These are phyloP conservation scores for Kryptopterus vitreolus DNA, from an alignment of 2,797 vertebrate species.

Conservation along the genomic window DNA sequence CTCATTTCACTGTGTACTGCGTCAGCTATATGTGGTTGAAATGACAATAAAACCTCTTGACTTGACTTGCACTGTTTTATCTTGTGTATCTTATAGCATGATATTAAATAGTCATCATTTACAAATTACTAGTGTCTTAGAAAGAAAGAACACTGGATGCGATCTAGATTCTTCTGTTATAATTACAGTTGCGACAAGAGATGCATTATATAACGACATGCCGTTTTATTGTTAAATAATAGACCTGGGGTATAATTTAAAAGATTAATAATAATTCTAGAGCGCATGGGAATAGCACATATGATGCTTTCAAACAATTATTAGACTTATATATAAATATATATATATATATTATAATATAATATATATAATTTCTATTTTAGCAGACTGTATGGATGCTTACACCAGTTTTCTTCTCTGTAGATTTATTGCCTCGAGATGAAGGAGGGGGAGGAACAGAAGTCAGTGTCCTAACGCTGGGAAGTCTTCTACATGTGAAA, in stretches of 20 bases:
- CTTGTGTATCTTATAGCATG: background rate
- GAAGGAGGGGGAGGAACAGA: conserved; percentile 62
- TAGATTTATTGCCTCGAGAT: conserved; percentile 44
- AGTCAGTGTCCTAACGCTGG: conserved; percentile 55
- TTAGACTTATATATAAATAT: background rate
- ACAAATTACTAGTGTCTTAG: background rate
- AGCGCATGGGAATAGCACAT: background rate
- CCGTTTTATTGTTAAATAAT: background rate
- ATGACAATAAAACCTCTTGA: too few species aligned
- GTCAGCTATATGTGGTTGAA: too few species aligned
- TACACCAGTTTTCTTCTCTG: conserved; percentile 66
- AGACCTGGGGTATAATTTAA: background rate
- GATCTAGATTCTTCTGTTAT: background rate
- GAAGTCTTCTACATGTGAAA: conserved; percentile 47
- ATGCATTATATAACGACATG: background rate
- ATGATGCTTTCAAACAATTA: background rate
- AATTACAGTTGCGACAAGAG: background rate
- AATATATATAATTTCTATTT: background rate
- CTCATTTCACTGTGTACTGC: too few species aligned
- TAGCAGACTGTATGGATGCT: conserved; percentile 25
- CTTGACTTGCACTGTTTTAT: too few species aligned
- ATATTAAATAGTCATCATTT: background rate
- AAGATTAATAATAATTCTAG: background rate
- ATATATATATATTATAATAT: too few species aligned
- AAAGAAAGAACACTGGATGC: background rate